Evolutionary conservation across 1,140 invertebrate species (phyloP).

Genomic region (Sweltsa coloradensis): DNA sequence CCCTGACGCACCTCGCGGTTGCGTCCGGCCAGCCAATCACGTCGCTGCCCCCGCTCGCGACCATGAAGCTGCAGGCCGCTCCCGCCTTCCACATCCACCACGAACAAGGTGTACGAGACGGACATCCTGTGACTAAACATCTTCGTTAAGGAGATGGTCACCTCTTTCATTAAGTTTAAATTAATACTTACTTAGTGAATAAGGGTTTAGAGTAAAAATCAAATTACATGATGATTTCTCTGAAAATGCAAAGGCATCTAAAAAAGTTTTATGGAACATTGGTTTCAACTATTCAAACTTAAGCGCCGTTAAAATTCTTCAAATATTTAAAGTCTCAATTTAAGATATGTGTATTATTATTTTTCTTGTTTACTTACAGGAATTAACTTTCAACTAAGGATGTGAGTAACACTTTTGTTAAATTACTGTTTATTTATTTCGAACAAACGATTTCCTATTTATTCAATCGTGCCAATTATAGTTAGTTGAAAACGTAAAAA

Average conservation of each 20-base stretch:
- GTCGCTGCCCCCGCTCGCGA: constrained; percentile 22
- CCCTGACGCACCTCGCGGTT: constrained; percentile 42
- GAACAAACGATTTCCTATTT: background rate
- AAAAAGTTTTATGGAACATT: background rate
- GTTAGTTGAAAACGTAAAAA: background rate
- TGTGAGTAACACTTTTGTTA: background rate
- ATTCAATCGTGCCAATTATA: constrained; percentile 2
- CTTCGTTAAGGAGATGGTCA: constrained; percentile 1
- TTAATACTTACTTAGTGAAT: no score
- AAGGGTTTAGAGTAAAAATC: background rate
- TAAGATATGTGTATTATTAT: background rate
- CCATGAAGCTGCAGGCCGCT: constrained; percentile 23
- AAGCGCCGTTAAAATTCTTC: background rate
- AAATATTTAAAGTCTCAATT: background rate
- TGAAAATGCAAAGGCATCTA: background rate
- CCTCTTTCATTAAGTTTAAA: no score
- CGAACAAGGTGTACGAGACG: constrained; percentile 74
- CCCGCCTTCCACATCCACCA: constrained; percentile 25
- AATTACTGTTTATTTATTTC: background rate
- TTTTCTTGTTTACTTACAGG: background rate
- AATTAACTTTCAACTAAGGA: background rate
- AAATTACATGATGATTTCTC: background rate
- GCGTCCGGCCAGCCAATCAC: constrained; percentile 14
- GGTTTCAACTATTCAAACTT: background rate
- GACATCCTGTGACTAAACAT: constrained; percentile 63